A percentile compares a stretch with the other conserved stretches of the same genome.
phyloP scores from a whole-genome alignment of 2,797 vertebrate species.

The Myotis findleyi region DNA sequence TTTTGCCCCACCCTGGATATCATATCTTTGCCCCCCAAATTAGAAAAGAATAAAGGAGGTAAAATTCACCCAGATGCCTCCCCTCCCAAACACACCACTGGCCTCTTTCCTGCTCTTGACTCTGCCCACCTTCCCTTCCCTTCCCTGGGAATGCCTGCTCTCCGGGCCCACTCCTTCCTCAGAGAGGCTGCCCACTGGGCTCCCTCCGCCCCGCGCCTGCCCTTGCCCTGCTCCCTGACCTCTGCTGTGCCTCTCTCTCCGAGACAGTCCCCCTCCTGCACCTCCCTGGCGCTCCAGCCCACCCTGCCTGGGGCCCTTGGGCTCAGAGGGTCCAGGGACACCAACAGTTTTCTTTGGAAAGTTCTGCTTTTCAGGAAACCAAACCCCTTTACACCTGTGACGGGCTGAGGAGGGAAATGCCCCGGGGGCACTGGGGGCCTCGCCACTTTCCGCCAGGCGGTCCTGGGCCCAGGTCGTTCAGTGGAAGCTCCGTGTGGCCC shows the following conservation, averaged over 20 bases:
- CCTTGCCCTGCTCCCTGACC: rapidly evolving
- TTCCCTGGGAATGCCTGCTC: neutral
- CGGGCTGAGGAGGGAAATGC: neutral
- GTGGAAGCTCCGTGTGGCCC: neutral
- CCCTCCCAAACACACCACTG: rapidly evolving
- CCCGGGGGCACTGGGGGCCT: rapidly evolving
- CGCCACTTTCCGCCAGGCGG: rapidly evolving
- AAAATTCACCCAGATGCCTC: neutral
- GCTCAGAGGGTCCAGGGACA: rapidly evolving
- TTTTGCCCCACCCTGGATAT: neutral
- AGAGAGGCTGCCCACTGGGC: too few relatives aligned
- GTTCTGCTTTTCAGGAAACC: neutral
- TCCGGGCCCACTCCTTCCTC: neutral
- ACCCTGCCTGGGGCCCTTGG: rapidly evolving
- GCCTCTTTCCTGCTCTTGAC: neutral
- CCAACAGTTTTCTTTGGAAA: too few relatives aligned
- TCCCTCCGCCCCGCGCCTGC: rapidly evolving
- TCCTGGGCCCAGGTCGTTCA: rapidly evolving
- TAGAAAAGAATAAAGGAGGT: neutral
- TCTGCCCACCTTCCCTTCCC: too few relatives aligned
- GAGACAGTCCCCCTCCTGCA: rapidly evolving
- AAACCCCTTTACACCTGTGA: rapidly evolving
- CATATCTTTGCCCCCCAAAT: neutral
- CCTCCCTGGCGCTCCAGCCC: neutral
- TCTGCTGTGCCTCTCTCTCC: rapidly evolving